Evolutionary conservation across 2,888 invertebrate genomes (phyloP).

Genomic region (Parnassius glacialis): DNA sequence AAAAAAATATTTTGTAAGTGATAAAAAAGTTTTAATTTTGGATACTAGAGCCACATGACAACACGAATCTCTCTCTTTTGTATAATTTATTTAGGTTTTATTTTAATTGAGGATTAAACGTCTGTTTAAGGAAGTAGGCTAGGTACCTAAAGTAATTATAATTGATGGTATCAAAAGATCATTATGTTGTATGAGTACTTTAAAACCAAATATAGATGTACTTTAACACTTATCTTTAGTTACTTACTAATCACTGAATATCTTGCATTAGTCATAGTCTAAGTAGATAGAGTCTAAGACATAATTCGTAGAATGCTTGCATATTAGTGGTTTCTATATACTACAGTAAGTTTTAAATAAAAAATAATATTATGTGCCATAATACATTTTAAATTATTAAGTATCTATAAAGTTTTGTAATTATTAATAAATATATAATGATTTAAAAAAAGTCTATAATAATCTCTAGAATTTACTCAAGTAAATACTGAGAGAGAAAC

Average conservation of each 20-base stretch:
- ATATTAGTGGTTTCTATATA: background rate
- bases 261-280: background rate
- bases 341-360: background rate
- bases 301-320: background rate
- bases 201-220: conserved; percentile 8
- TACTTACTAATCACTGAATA: background rate
- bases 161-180: too few relatives aligned
- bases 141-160: background rate
- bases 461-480: conserved; percentile 22
- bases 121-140: background rate
- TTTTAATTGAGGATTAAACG: background rate
- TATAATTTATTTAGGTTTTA: background rate
- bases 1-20: background rate
- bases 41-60: conserved; percentile 23
- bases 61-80: conserved; percentile 11
- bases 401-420: background rate
- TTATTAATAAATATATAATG: background rate
- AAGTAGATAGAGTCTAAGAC: background rate
- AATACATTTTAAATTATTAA: conserved; percentile 16
- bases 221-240: conserved; percentile 1
- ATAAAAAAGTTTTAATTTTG: conserved; percentile 22
- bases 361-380: conserved; percentile 19
- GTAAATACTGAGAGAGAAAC: conserved; percentile 20
- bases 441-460: conserved; percentile 5
- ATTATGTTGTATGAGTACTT: background rate